Evolutionary conservation across 2,888 invertebrate species (phyloP).

Genomic region (Pecten maximus): DNA sequence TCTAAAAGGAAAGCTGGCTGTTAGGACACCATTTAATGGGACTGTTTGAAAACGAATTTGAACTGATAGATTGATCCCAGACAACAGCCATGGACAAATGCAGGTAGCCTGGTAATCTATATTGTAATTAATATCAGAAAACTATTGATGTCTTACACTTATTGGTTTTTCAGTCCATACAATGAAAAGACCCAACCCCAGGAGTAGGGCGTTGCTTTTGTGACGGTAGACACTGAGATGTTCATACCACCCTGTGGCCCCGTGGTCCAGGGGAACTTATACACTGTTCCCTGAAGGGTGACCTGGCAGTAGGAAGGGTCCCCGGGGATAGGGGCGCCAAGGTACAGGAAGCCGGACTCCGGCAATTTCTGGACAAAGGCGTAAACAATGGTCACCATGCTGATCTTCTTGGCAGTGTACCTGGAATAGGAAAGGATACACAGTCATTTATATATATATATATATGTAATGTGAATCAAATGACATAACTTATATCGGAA

Average conservation of each 20-base stretch:
- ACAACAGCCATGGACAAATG: too few relatives aligned
- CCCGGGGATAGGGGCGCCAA: constrained; percentile 83
- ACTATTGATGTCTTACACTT: not conserved
- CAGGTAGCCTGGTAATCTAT: too few relatives aligned
- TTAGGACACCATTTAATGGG: too few relatives aligned
- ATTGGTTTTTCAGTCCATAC: constrained; percentile 45
- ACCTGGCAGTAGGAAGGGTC: constrained; percentile 77
- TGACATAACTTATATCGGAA: too few relatives aligned
- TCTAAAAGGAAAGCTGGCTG: too few relatives aligned
- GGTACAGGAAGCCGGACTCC: constrained; percentile 83
- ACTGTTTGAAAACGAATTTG: too few relatives aligned
- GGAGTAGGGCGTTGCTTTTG: constrained; percentile 60
- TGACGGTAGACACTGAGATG: constrained; percentile 65
- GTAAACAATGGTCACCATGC: constrained; percentile 84
- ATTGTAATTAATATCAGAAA: too few relatives aligned
- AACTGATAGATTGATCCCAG: too few relatives aligned
- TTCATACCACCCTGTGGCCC: constrained; percentile 61
- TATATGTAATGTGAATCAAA: too few relatives aligned
- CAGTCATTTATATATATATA: too few relatives aligned
- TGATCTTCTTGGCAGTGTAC: constrained; percentile 70
- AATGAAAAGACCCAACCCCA: constrained; percentile 72
- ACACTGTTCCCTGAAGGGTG: constrained; percentile 83
- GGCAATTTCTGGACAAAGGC: constrained; percentile 90
- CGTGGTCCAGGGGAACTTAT: constrained; percentile 52
- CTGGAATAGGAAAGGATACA: too few relatives aligned